phyloP scores from a whole-genome alignment of 2,888 invertebrate species.

The Plutella xylostella region DNA sequence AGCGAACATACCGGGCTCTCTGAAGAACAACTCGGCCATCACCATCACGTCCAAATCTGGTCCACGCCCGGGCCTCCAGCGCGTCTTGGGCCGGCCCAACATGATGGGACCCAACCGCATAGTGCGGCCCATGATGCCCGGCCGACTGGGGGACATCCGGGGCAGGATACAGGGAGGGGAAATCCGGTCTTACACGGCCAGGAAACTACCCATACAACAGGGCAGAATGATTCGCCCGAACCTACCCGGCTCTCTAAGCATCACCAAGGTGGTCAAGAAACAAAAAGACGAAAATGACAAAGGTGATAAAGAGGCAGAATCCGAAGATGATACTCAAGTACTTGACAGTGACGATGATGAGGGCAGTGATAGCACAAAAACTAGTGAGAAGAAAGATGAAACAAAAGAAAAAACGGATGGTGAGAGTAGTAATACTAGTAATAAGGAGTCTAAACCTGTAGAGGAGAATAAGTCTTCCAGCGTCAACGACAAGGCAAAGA shows the following conservation, averaged over 20 bases:
- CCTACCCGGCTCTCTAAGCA: constrained; percentile 54
- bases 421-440: neutral
- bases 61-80: constrained; percentile 43
- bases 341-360: constrained; percentile 56
- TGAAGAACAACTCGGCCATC: constrained; percentile 72
- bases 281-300: constrained; percentile 30
- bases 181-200: constrained; percentile 40
- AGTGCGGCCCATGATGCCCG: constrained; percentile 41
- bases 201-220: constrained; percentile 38
- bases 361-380: neutral
- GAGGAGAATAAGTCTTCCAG: constrained; percentile 9
- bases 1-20: constrained; percentile 53
- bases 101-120: constrained; percentile 44
- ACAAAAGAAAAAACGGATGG: neutral
- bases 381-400: neutral
- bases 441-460: constrained; percentile 1
- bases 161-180: constrained; percentile 38
- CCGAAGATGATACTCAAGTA: constrained; percentile 53
- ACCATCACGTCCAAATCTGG: constrained; percentile 67
- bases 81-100: constrained; percentile 44
- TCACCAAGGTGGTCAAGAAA: constrained; percentile 51
- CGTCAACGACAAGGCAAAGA: neutral
- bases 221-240: constrained; percentile 42
- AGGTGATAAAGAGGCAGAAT: constrained; percentile 32
- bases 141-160: constrained; percentile 52